Percentiles rank a stretch among this genome's conserved stretches.
Conservation (phyloP, 2,113 vertebrate species). For the Rhinichthys klamathensis region DNA sequence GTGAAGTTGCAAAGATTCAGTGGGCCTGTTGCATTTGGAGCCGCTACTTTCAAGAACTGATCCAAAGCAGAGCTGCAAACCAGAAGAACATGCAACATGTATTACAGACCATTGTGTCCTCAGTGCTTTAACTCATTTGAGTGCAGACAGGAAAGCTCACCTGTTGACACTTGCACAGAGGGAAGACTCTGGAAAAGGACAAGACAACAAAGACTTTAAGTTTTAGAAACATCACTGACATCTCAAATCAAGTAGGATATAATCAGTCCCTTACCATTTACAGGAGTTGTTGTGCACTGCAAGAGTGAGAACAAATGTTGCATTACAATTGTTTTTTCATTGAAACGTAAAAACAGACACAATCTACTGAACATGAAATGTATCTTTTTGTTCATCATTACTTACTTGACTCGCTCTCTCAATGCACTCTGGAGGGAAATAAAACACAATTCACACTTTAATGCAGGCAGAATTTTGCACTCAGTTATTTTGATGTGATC, state of each 20-base stretch:
- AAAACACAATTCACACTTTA: neutral
- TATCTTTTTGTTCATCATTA: neutral
- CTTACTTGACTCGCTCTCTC: neutral
- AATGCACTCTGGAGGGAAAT: conserved; percentile 11
- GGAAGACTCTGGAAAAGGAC: neutral
- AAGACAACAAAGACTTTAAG: neutral
- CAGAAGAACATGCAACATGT: conserved; percentile 6
- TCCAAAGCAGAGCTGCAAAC: neutral
- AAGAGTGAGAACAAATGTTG: neutral
- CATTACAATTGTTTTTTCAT: too few species aligned
- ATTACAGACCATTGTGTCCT: neutral
- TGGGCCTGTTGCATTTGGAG: neutral
- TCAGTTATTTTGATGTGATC: neutral
- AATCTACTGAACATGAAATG: neutral
- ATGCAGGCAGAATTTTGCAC: neutral
- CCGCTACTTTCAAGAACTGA: neutral
- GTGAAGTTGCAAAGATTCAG: neutral
- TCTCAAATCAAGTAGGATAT: neutral
- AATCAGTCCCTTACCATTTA: conserved; percentile 8
- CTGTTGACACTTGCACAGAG: conserved; percentile 21
- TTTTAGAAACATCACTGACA: neutral
- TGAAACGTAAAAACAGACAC: neutral
- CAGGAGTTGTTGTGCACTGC: conserved; percentile 14
- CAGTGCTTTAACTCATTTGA: neutral
- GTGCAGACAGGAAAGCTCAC: conserved; percentile 18